These are phyloP conservation scores for Petrocephalus microphthalmus DNA, from an alignment of 2,113 vertebrate species.

Conservation along the genomic window DNA sequence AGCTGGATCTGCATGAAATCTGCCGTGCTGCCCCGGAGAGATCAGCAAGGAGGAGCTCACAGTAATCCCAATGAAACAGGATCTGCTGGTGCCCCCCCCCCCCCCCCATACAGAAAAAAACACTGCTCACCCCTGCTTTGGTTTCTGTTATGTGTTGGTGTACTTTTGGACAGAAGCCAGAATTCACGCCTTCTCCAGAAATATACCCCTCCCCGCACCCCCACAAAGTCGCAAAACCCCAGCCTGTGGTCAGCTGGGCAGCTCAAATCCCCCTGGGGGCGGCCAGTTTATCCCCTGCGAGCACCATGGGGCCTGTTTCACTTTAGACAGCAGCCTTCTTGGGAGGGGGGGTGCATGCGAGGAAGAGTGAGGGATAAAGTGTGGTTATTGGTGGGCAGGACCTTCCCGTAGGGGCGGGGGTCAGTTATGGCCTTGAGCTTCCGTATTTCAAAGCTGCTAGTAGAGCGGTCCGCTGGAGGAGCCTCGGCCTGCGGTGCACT, in stretches of 20 bases:
- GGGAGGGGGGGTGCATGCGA: not conserved
- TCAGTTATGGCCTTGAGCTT: not conserved
- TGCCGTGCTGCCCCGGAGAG: slow-evolving; percentile 56
- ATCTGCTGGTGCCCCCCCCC: slow-evolving; percentile 11
- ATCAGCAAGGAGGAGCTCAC: slow-evolving; percentile 36
- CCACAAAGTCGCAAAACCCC: not conserved
- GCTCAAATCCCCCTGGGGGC: slow-evolving; percentile 27
- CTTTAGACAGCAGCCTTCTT: not conserved
- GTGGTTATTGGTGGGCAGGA: not conserved
- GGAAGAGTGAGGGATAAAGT: not conserved
- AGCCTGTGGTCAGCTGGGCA: not conserved
- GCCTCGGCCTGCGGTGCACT: not conserved
- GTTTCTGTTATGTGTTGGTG: not conserved
- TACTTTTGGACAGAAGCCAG: not conserved
- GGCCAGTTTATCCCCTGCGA: slow-evolving; percentile 10
- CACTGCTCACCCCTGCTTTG: not conserved
- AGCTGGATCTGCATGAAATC: slow-evolving; percentile 66
- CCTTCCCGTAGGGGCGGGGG: not conserved
- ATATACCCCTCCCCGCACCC: slow-evolving; percentile 16
- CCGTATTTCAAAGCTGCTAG: not conserved
- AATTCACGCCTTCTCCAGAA: slow-evolving; percentile 29
- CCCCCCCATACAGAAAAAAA: not conserved
- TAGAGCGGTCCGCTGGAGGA: not conserved
- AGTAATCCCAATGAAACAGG: slow-evolving; percentile 49
- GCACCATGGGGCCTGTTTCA: not conserved